phyloP scores from a whole-genome alignment of 2,888 invertebrate genomes.

The Caenorhabditis sp. region DNA sequence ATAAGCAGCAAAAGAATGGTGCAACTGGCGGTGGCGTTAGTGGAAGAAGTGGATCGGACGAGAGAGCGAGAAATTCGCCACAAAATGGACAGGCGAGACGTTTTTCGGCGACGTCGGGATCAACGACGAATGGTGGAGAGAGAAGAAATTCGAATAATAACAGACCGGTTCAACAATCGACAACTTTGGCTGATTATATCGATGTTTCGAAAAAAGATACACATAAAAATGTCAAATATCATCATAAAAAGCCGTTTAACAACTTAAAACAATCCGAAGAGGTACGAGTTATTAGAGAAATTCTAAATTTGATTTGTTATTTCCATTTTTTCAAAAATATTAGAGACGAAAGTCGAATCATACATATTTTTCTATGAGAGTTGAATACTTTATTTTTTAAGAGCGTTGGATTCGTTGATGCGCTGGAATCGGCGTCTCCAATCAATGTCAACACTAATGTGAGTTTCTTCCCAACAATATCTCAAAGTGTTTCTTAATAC shows the following conservation, averaged over 20 bases:
- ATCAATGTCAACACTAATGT: constrained; percentile 25
- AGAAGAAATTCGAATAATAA: background rate
- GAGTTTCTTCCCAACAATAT: background rate
- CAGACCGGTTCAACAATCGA: constrained; percentile 8
- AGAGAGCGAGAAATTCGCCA: background rate
- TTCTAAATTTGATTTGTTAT: background rate
- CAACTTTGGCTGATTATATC: constrained; percentile 25
- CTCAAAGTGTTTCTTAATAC: too few relatives aligned
- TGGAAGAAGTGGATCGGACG: background rate
- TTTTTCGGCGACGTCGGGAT: background rate
- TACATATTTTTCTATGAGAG: background rate
- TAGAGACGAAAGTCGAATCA: too few relatives aligned
- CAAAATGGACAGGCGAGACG: background rate
- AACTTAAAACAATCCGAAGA: background rate
- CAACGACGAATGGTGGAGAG: background rate
- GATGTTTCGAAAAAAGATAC: constrained; percentile 26
- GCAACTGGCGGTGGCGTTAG: background rate
- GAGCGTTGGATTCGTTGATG: constrained; percentile 9
- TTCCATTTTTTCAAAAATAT: background rate
- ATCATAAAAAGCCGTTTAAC: constrained; percentile 1
- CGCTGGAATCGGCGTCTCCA: constrained; percentile 11
- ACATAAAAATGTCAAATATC: constrained; percentile 24
- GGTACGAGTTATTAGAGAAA: background rate
- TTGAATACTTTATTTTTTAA: background rate
- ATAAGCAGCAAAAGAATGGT: background rate